Evolutionary conservation across 2,113 vertebrate species (phyloP).

Genomic region (Anguilla japonica): DNA sequence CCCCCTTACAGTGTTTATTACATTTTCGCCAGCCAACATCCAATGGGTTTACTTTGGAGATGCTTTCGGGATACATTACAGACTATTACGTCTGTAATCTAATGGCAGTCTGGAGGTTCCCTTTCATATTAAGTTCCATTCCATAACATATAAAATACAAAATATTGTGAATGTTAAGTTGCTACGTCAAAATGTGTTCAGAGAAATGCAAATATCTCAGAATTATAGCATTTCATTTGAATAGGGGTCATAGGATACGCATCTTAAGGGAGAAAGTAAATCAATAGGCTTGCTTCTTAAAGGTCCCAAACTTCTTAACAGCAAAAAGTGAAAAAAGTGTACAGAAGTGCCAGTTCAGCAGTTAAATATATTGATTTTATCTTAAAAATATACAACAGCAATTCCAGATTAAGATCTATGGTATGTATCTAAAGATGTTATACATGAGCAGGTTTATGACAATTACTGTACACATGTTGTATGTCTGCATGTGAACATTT

Average conservation of each 20-base stretch:
- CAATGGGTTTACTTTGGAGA: neutral
- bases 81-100: neutral
- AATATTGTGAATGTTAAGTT: neutral
- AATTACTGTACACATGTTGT: neutral
- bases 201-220: no score
- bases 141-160: neutral
- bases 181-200: no score
- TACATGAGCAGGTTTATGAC: neutral
- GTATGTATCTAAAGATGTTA: neutral
- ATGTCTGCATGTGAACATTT: neutral
- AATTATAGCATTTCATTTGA: no score
- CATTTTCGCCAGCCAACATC: neutral
- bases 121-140: neutral
- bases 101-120: neutral
- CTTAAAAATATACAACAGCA: neutral
- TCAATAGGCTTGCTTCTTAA: no score
- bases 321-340: no score
- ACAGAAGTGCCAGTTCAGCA: no score
- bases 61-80: neutral
- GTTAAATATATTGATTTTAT: neutral
- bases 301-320: no score
- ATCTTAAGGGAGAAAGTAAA: no score
- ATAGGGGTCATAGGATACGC: no score
- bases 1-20: neutral
- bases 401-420: neutral